Conservation (phyloP, 2,797 vertebrate genomes). For the Stomatorhinus walkeri region DNA sequence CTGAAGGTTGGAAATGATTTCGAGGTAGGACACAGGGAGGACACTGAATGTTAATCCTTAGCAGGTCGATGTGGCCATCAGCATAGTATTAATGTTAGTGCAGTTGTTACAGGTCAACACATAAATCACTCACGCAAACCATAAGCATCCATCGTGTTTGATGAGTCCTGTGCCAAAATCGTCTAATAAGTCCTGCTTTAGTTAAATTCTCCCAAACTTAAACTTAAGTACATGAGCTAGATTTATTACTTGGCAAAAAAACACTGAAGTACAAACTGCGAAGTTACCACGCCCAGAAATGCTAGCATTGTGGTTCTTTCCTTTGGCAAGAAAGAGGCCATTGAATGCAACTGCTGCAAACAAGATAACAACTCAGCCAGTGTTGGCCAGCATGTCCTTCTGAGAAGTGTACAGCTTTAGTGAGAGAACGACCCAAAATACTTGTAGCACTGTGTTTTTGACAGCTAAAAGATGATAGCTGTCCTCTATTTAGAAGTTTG, state of each 20-base stretch:
- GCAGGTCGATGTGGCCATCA: slow-evolving; percentile 28
- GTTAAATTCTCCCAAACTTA: not conserved
- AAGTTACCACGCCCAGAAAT: not conserved
- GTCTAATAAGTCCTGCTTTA: not conserved
- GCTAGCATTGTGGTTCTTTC: not conserved
- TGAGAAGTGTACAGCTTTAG: not conserved
- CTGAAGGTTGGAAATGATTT: slow-evolving; percentile 42
- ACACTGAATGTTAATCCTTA: slow-evolving; percentile 37
- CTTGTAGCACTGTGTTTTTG: not conserved
- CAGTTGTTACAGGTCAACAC: not conserved
- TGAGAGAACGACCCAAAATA: not conserved
- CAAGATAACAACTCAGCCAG: not conserved
- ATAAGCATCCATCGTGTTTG: not conserved
- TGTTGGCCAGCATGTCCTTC: not conserved
- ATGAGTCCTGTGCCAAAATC: not conserved
- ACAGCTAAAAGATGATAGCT: not conserved
- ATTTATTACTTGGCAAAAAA: not conserved
- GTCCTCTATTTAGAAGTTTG: not conserved
- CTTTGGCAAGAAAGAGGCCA: not conserved
- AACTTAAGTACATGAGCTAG: not conserved
- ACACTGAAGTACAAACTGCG: not conserved
- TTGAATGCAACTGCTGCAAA: not conserved
- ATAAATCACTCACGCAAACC: not conserved
- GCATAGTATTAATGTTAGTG: slow-evolving; percentile 28
- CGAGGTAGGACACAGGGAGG: slow-evolving; percentile 30